Base-by-base conservation (phyloP, 2,113 vertebrate genomes). In the Protobothrops flavoviridis region DNA sequence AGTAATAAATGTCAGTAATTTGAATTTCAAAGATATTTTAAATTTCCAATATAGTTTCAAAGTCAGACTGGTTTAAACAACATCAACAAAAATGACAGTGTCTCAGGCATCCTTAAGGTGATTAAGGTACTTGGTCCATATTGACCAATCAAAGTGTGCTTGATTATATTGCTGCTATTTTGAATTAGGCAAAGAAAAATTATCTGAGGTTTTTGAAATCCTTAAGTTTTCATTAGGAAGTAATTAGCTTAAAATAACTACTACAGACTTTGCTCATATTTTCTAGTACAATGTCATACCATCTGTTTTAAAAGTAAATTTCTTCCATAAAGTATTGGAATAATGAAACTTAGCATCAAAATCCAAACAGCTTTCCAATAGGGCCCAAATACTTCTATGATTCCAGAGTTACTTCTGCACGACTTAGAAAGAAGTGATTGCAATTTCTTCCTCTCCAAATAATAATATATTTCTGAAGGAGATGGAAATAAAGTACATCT, bases 401-500 rank as follows among this genome's bases (percentile, higher is more conserved):
- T 10, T 57, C 33, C 13, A 61, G 81, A 26, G 43, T 11, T 7
- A 50, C 23, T 43, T 50, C 29, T 57, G 17, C 43, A 29, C 21
- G 15, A 9, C 59, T 87, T 50, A 55, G 26, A 26, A 53, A 61
- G 26, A 87, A 48, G 55, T 91, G 10, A 20, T 86, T 61, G 24
- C 10, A 61, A 52, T 48, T 61, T n/a, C 29, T 64, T 24, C 5
- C 3, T 11, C 15, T 12, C 33, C 33, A 43, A 17, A 8, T 88
- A 53, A 29, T 86, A 64, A 43, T 15, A 56, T 15, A 0, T 53
- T 74, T 0, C 0, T 43, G 26, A 0, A 87, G 45, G 48, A 91
- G n/a, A 59, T 94, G 69, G 23, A 3, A 17, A 91, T 87, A 93
- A 85, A 11, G 11, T n/a, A 0, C 26, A 5, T 29, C 0, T 43